Evolutionary conservation across 2,888 invertebrate genomes (phyloP).

Genomic region (Ecliptopera silaceata): DNA sequence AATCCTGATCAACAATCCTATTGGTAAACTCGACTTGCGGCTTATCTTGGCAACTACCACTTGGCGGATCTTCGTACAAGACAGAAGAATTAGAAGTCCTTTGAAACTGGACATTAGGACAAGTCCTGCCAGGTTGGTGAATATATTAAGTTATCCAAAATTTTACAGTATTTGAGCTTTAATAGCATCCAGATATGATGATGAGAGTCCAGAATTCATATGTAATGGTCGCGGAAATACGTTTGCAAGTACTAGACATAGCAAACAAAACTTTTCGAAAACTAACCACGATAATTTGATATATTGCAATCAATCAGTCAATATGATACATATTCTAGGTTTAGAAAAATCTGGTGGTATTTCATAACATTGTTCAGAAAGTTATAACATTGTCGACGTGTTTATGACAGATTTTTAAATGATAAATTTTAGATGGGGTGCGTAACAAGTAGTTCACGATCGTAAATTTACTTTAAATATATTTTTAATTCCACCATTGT

Average conservation of each 20-base stretch:
- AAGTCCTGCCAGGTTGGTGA: constrained; percentile 6
- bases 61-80: constrained; percentile 1
- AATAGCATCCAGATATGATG: neutral
- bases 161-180: neutral
- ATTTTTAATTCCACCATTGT: no score
- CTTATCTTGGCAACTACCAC: no score
- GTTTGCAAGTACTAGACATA: neutral
- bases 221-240: neutral
- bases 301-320: no score
- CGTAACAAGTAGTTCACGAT: no score
- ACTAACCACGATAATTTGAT: no score
- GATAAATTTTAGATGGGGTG: no score
- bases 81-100: neutral
- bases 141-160: neutral
- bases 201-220: neutral
- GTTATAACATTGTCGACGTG: no score
- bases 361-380: no score
- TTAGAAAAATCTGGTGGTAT: no score
- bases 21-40: neutral
- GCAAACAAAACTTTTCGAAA: neutral
- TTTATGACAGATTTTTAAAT: no score
- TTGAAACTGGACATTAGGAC: neutral
- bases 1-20: neutral
- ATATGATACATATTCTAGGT: no score
- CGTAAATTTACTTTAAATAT: no score